These are phyloP conservation scores for Edolisoma coerulescens DNA, from an alignment of 2,113 vertebrate species.

Conservation along the genomic window DNA sequence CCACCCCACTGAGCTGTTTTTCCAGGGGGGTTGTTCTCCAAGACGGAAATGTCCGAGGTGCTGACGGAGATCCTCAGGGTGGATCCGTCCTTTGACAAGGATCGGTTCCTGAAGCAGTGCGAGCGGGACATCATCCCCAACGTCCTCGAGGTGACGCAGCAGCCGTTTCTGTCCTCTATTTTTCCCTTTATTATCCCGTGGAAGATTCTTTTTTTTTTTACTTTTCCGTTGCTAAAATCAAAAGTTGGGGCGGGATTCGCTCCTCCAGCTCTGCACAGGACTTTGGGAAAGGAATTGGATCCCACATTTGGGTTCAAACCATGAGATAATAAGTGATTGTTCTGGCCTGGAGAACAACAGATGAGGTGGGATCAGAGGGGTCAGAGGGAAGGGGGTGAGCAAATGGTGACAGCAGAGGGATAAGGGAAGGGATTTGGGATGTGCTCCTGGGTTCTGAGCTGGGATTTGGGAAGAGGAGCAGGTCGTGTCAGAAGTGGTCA, in stretches of 20 bases:
- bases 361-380: no score
- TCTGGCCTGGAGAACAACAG: not conserved
- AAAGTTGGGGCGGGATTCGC: not conserved
- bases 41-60: slow-evolving; percentile 96
- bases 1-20: not conserved
- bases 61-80: slow-evolving; percentile 91
- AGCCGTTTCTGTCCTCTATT: fast-evolving
- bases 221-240: not conserved
- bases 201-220: fast-evolving
- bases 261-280: not conserved
- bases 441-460: not conserved
- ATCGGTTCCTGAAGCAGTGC: slow-evolving; percentile 88
- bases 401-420: not conserved
- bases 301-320: fast-evolving
- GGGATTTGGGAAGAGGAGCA: not conserved
- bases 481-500: no score
- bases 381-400: not conserved
- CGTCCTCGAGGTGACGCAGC: slow-evolving; percentile 83
- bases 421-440: not conserved
- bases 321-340: fast-evolving
- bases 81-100: slow-evolving; percentile 92
- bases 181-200: not conserved
- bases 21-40: slow-evolving; percentile 92
- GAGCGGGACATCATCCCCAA: slow-evolving; percentile 94
- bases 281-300: not conserved